A percentile compares a stretch with the other conserved stretches of the same genome.
Conservation (phyloP, 2,888 invertebrate genomes). For the Pogonocherus hispidulus region DNA sequence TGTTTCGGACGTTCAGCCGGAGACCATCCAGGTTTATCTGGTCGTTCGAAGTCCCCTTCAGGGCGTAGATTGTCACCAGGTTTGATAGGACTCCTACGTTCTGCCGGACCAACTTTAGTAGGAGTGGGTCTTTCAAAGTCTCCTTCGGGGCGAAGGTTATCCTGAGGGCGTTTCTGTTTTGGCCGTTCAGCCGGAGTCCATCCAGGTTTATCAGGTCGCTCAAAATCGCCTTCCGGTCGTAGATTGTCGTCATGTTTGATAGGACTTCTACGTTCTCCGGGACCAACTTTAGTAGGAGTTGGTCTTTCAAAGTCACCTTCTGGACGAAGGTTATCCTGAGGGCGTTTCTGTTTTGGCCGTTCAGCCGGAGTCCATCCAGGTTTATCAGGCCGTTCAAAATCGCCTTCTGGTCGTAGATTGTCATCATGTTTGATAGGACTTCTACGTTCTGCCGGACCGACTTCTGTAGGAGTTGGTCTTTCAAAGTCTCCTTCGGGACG, state of each 20-base stretch:
- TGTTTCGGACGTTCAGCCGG: conserved; percentile 70
- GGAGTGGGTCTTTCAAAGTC: too few relatives aligned
- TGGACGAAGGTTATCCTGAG: conserved; percentile 37
- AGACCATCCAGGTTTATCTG: conserved; percentile 67
- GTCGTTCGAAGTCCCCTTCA: conserved; percentile 30
- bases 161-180: conserved; percentile 62
- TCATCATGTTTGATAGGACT: too few relatives aligned
- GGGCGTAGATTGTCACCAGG: conserved; percentile 52
- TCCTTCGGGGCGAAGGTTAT: too few relatives aligned
- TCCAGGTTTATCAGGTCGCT: conserved; percentile 61
- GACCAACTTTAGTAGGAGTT: too few relatives aligned
- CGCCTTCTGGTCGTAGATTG: conserved; percentile 67
- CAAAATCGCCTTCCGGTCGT: too few relatives aligned
- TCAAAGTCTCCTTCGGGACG: conserved; percentile 68
- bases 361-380: conserved; percentile 62
- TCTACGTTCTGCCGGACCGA: too few relatives aligned
- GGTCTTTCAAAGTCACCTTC: too few relatives aligned
- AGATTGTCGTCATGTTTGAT: too few relatives aligned
- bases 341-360: conserved; percentile 64
- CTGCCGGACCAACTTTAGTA: background rate
- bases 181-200: conserved; percentile 62
- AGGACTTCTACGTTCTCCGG: too few relatives aligned
- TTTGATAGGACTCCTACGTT: background rate
- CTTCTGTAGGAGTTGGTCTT: too few relatives aligned
- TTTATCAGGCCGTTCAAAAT: conserved; percentile 68